phyloP scores from a whole-genome alignment of 23 tunicate genomes.

The Halocynthia aurantium region DNA sequence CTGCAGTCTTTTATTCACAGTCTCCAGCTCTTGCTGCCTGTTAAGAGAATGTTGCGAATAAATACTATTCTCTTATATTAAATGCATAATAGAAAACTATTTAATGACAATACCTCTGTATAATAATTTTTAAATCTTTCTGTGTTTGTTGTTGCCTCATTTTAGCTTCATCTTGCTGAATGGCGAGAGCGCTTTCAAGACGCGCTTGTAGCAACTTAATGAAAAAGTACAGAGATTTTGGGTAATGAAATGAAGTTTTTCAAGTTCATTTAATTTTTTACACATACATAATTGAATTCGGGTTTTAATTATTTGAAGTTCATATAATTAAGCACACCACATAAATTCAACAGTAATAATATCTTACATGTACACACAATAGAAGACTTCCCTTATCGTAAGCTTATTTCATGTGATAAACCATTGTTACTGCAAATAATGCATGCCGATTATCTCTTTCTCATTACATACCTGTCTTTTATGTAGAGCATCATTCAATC shows the following conservation, averaged over 20 bases:
- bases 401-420: too few species aligned
- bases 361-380: background rate
- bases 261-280: too few species aligned
- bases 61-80: background rate
- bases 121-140: slow-evolving; percentile 76
- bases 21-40: slow-evolving; percentile 85
- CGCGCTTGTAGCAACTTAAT: slow-evolving; percentile 63
- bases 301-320: background rate
- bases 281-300: too few species aligned
- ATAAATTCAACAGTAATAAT: background rate
- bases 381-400: too few species aligned
- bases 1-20: slow-evolving; percentile 51
- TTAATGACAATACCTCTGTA: slow-evolving; percentile 50
- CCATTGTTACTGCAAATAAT: too few species aligned
- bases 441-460: too few species aligned
- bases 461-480: slow-evolving; percentile 57
- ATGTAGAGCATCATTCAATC: slow-evolving; percentile 74
- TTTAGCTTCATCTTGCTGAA: slow-evolving; percentile 63
- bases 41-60: background rate
- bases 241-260: too few species aligned
- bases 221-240: background rate
- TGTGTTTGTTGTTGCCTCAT: slow-evolving; percentile 73
- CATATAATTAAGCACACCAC: background rate
- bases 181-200: slow-evolving; percentile 68
- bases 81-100: background rate